Conservation (phyloP, 2,888 invertebrate genomes). For the Pocota personata region DNA sequence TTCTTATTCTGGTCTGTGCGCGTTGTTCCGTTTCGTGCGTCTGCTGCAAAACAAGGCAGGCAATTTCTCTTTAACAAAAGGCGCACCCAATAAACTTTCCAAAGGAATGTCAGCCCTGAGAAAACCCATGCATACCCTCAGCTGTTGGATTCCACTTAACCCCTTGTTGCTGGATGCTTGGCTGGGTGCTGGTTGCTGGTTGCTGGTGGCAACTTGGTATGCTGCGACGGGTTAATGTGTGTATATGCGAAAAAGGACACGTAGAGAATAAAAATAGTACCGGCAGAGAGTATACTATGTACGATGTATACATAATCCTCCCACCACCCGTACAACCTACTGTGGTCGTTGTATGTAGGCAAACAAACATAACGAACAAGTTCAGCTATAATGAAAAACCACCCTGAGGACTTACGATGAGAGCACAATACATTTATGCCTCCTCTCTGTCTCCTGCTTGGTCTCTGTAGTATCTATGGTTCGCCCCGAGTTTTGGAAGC, state of each 20-base stretch:
- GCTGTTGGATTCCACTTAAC: constrained; percentile 68
- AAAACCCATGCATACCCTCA: constrained; percentile 24
- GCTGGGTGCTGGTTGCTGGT: not conserved
- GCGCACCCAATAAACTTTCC: constrained; percentile 66
- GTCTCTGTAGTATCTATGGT: not conserved
- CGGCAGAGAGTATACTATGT: not conserved
- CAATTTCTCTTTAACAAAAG: constrained; percentile 67
- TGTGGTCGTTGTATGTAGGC: constrained; percentile 9
- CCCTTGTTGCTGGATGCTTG: constrained; percentile 61
- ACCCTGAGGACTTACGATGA: constrained; percentile 45
- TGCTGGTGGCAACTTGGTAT: constrained; percentile 38
- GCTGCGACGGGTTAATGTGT: constrained; percentile 34
- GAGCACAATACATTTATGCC: constrained; percentile 5
- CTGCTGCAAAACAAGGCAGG: constrained; percentile 30
- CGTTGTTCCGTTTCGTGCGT: constrained; percentile 41
- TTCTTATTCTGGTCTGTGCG: not conserved
- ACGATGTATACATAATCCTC: constrained; percentile 1
- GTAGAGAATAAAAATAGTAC: constrained; percentile 50
- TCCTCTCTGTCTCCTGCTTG: not conserved
- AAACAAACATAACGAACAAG: constrained; percentile 63
- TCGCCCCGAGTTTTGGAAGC: constrained; percentile 37
- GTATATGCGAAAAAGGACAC: constrained; percentile 36
- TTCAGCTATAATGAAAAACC: constrained; percentile 71
- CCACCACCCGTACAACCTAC: not conserved
- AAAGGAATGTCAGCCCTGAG: constrained; percentile 61